Base-by-base conservation (phyloP, 1,140 invertebrate genomes). In the Augochlora pura region DNA sequence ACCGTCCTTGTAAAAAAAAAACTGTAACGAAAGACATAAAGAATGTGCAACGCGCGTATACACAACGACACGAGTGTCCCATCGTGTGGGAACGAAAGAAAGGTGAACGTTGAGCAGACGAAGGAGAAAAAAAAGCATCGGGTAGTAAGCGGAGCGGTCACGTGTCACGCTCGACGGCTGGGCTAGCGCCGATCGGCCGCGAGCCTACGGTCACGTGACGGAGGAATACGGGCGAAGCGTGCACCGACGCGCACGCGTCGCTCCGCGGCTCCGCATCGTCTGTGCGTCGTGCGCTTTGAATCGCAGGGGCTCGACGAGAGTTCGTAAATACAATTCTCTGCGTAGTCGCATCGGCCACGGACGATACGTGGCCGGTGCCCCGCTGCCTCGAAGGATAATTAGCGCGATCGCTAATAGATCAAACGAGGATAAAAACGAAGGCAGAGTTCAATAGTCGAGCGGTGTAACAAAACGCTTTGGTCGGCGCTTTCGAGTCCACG, bases 401-500 rank as follows among this genome's bases (percentile, higher is more conserved):
- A 79, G 70, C 46, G 71, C 70, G 52, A 74, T 66, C 52, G 32
- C 32, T 32, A 32, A 32, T 32, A 32, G 32, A 32, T 32, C 32
- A 64, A 63, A 39, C 27, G 65, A 32, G 32, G 49, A 63, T 42
- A 32, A 80, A n/a, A 81, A 68, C 49, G 66, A 82, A 79, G 59
- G 69, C 64, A 42, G 77, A 59, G 38, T 60, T 75, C 52, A 75
- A 71, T 86, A 80, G 60, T 72, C 81, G 85, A 87, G 85, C 85
- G 85, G 85, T 87, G 85, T 87, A 87, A 87, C 85, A 87, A 87
- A 86, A 87, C 85, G 85, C 85, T 87, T 87, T 87, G 66, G 78
- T 87, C 84, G 81, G 80, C 85, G 85, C 85, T 87, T 87, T 87
- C 85, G 85, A 87, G 84, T 86, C 81, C 85, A 87, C 81, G 85